These are phyloP conservation scores for Torymus texanus DNA, from an alignment of 2,888 invertebrate genomes.

Conservation along the genomic window DNA sequence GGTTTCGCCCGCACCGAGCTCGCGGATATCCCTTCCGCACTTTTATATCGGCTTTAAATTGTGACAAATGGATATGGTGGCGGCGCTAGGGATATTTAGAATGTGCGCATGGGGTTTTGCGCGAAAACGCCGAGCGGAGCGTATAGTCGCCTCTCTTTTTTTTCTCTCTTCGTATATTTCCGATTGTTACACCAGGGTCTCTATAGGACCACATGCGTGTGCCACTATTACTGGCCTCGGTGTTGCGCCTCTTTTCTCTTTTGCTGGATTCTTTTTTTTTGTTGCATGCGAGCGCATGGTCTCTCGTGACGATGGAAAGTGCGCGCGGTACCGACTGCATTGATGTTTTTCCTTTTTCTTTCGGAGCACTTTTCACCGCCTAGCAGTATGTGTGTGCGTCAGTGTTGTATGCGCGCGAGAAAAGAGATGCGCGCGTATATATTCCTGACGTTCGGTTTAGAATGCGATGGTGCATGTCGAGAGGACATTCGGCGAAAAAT, in stretches of 20 bases:
- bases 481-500: constrained; percentile 29
- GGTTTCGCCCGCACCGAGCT: neutral
- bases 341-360: constrained; percentile 33
- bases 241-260: constrained; percentile 4
- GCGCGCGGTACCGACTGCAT: neutral
- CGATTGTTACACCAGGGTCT: constrained; percentile 29
- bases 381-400: neutral
- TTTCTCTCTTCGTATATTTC: constrained; percentile 29
- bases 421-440: constrained; percentile 15
- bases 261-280: neutral
- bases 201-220: neutral
- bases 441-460: constrained; percentile 43
- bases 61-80: constrained; percentile 52
- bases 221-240: constrained; percentile 2
- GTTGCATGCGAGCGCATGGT: neutral
- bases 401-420: constrained; percentile 12
- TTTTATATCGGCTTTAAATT: constrained; percentile 52
- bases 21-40: constrained; percentile 23
- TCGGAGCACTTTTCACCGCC: constrained; percentile 31
- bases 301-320: constrained; percentile 29
- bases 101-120: constrained; percentile 22
- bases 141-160: neutral
- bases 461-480: constrained; percentile 37
- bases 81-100: constrained; percentile 42
- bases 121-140: no score